Conservation (phyloP, 30 jellyfish, hydroid and myxozoan species). For the Phacellophora camtschatica region DNA sequence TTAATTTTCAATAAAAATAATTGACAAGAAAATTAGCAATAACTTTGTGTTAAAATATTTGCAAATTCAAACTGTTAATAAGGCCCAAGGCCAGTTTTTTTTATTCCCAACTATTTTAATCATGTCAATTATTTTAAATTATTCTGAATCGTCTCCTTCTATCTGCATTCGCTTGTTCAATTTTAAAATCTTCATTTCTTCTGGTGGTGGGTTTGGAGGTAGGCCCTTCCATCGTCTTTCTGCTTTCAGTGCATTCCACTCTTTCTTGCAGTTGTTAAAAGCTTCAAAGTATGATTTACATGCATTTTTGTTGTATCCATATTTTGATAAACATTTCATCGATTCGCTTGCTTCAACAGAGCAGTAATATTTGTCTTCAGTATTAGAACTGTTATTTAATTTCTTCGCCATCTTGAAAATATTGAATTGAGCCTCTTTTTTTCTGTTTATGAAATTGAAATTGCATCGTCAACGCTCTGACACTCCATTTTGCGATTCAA, state of each 20-base stretch:
- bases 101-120: too few species aligned
- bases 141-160: constrained; percentile 10
- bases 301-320: constrained; percentile 60
- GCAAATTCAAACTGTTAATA: too few species aligned
- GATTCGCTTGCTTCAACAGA: constrained; percentile 87
- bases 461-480: background rate
- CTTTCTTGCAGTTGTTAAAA: constrained; percentile 76
- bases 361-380: constrained; percentile 76
- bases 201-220: constrained; percentile 79
- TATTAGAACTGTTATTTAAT: constrained; percentile 45
- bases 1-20: too few species aligned
- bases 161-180: background rate
- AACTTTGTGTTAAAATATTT: too few species aligned
- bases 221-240: constrained; percentile 88
- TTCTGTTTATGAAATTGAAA: background rate
- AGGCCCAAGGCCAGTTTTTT: too few species aligned
- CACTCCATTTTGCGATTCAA: background rate
- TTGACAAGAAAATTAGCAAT: too few species aligned
- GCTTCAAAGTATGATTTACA: constrained; percentile 77
- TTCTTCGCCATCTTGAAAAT: constrained; percentile 57
- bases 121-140: too few species aligned
- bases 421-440: too few species aligned
- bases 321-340: constrained; percentile 66
- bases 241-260: constrained; percentile 63
- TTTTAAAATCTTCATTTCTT: constrained; percentile 43